These are phyloP conservation scores for Linepithema humile DNA, from an alignment of 1,140 invertebrate genomes.

Conservation along the genomic window DNA sequence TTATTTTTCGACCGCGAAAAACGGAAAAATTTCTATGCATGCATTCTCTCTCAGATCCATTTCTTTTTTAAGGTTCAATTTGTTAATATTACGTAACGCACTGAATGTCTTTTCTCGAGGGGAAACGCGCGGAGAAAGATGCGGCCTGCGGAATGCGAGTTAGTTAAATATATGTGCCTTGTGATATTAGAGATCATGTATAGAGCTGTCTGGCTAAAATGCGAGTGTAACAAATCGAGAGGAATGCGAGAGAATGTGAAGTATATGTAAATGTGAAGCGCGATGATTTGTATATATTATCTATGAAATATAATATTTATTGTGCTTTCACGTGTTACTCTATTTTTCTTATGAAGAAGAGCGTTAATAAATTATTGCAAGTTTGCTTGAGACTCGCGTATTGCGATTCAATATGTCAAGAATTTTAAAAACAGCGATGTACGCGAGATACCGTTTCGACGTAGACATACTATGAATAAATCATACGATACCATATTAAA, in stretches of 20 bases:
- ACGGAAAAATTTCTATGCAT: not conserved
- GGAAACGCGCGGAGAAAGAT: not conserved
- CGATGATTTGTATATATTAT: not conserved
- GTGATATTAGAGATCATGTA: conserved; percentile 27
- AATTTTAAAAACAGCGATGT: not conserved
- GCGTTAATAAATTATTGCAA: not conserved
- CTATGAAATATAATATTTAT: not conserved
- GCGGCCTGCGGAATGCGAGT: not conserved
- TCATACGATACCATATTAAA: not conserved
- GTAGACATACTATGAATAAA: not conserved
- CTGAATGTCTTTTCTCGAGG: not conserved
- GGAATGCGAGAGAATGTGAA: not conserved
- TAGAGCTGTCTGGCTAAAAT: not conserved
- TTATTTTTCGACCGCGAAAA: not conserved
- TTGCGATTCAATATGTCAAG: not conserved
- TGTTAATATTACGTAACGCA: no score
- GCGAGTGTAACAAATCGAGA: not conserved
- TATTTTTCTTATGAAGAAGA: not conserved
- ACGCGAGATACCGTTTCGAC: not conserved
- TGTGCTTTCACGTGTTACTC: not conserved
- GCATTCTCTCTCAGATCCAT: not conserved
- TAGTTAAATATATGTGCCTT: not conserved
- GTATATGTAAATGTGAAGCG: not conserved
- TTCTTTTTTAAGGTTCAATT: not conserved
- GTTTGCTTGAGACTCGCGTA: not conserved